phyloP scores from a whole-genome alignment of 2,113 vertebrate species.

The Aptenodytes forsteri region DNA sequence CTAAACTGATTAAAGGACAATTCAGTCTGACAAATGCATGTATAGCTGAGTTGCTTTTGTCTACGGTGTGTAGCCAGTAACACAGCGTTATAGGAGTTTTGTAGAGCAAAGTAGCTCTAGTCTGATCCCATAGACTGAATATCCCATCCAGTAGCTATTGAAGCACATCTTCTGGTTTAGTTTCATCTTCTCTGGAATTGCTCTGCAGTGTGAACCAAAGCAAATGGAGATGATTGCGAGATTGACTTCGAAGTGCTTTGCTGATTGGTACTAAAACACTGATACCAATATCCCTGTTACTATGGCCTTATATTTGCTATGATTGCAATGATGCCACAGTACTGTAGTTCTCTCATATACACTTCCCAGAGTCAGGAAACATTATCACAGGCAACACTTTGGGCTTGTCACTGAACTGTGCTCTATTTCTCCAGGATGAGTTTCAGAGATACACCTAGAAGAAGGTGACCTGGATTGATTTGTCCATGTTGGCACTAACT shows the following conservation, averaged over 20 bases:
- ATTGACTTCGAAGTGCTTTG: not conserved
- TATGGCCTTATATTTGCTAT: not conserved
- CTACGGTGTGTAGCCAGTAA: not conserved
- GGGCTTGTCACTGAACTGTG: not conserved
- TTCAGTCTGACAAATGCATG: not conserved
- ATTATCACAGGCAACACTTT: not conserved
- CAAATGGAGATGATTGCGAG: not conserved
- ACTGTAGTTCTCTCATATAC: not conserved
- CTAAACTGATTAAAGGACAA: not conserved
- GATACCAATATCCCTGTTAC: not conserved
- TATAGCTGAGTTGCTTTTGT: not conserved
- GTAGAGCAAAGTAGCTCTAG: not conserved
- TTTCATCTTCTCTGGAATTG: not conserved
- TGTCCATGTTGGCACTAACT: slow-evolving; percentile 14
- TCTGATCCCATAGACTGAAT: not conserved
- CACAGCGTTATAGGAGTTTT: not conserved
- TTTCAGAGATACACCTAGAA: slow-evolving; percentile 66
- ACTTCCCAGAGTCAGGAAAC: not conserved
- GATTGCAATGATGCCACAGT: not conserved
- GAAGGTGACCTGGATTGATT: slow-evolving; percentile 57
- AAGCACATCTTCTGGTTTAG: not conserved
- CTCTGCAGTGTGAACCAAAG: not conserved
- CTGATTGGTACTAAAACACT: not conserved
- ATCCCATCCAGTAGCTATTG: not conserved
- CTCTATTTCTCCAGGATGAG: slow-evolving; percentile 63